Evolutionary conservation across 2,797 vertebrate species (phyloP), one percentile per base, ranked within the genome.

Genomic region (Nannoperca australis): DNA sequence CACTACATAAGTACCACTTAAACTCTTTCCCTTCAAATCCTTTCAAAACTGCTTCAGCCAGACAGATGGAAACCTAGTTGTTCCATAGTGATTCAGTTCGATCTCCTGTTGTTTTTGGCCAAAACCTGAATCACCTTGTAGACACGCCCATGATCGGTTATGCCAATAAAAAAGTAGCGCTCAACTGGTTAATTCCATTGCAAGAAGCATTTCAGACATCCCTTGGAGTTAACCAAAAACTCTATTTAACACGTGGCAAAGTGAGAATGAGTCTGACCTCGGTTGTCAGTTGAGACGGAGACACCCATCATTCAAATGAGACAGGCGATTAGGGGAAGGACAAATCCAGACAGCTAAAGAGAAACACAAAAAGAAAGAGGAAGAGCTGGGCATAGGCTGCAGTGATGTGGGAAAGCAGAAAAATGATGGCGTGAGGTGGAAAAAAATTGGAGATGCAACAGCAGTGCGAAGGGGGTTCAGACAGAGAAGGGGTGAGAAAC

Each of bases 291-390:
- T 47, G 76, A 60, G 61, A 85, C 63, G 8, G 56, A 78, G 81
- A 85, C 79, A 76, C 50, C 79, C 78, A 93, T 92, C 91, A 92
- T 92, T 92, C 84, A 92, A 89, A 89, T 82, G 71, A 90, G 90
- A 91, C 88, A 84, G 81, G 83, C 56, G 62, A 92, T 91, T 89
- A 90, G 69, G 24, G 47, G 73, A 85, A 89, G 81, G 89, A 87
- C 84, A 85, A 81, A 86, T 56, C 45, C 69, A 75, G 80, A 88
- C 82, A 89, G 75, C 76, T 45, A 58, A 85, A 87, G 76, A 78
- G 72, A 85, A 86, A 90, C 67, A 73, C 34, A 72, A 45, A 51
- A 53, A 65, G 56, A 75, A 59, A 78, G 51, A 60, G 36, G 53
- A 73, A 49, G 53, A 85, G 55, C 47, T 38, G 32, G 44, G 10